Percentiles rank a stretch among this genome's conserved stretches.
Evolutionary conservation across 1,140 invertebrate species (phyloP).

Genomic region (Sinella curviseta): DNA sequence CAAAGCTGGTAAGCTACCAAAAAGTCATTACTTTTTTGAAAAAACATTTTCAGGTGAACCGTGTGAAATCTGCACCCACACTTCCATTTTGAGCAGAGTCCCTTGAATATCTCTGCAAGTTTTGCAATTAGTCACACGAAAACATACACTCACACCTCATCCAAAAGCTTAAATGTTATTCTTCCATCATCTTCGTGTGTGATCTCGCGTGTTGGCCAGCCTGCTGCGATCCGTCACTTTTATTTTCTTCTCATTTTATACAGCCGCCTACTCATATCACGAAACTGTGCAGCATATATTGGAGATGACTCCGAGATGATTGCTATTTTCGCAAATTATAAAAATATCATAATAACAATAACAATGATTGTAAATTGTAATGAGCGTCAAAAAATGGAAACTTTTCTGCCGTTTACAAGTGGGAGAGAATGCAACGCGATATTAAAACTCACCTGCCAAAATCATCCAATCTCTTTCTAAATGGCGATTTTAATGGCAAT

Average conservation of each 20-base stretch:
- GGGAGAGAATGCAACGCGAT: too few species aligned
- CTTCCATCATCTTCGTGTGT: neutral
- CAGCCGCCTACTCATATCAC: neutral
- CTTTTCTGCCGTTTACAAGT: too few species aligned
- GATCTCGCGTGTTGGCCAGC: neutral
- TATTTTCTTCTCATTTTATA: neutral
- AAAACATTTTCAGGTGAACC: neutral
- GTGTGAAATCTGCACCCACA: neutral
- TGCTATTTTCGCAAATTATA: too few species aligned
- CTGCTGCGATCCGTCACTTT: neutral
- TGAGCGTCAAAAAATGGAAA: too few species aligned
- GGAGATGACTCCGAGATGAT: too few species aligned
- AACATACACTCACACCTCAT: neutral
- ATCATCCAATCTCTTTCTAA: too few species aligned
- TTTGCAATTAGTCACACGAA: neutral
- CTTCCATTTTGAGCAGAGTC: neutral
- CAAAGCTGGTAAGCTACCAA: slow-evolving; percentile 81
- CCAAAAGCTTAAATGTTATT: neutral
- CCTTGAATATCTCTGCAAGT: neutral
- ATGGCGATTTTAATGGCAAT: too few species aligned
- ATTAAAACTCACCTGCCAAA: too few species aligned
- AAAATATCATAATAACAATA: neutral
- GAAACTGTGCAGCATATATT: neutral
- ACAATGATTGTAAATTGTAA: neutral
- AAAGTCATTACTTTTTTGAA: neutral